Base-by-base conservation (phyloP, 2,797 vertebrate species). In the Chaenodraco wilsoni region DNA sequence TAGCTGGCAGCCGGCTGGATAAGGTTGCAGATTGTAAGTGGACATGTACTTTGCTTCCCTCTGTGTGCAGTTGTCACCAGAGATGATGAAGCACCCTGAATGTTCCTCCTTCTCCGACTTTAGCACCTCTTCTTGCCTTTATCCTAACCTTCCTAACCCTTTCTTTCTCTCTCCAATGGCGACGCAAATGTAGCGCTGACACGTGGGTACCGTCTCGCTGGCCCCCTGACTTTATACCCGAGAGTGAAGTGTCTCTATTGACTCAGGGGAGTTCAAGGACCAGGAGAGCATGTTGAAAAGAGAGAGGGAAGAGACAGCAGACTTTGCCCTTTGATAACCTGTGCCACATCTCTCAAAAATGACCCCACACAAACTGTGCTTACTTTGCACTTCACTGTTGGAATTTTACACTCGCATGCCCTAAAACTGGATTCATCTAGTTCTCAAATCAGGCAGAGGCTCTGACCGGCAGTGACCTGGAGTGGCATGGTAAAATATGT, bases 31-130 rank as follows among this genome's bases (percentile, higher is more conserved):
- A 91, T 85, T 85, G 84, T 88, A 85, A 91, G 77, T 84, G 86
- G 86, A 91, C 90, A 79, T 85, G 83, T 85, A 84, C 90, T 87
- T 68, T 68, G 67, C 85, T 86, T 88, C 83, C 84, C 79, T 79
- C 86, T 83, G 80, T 88, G 84, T 85, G 84, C 86, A 87, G 82
- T 87, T 92, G 92, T 94, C 93, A 92, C 79, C 55, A 70, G 74
- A 83, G 78, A 93, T 94, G 92, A 95, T 93, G 84, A 93, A 95
- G 89, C 87, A 92, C 92, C 89, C 82, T 65, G 82, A 81, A 78
- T 76, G 84, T 87, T 67, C 74, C 84, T 67, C 71, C 37, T 66
- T 77, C 79, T 81, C 74, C 33, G 51, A 86, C 84, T 84, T 78
- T 46, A 65, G 70, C 77, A 76, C 63, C 69, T 79, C 61, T 52